phyloP scores from a whole-genome alignment of 1,140 invertebrate genomes.

The Stenopsyche tienmushanensis region DNA sequence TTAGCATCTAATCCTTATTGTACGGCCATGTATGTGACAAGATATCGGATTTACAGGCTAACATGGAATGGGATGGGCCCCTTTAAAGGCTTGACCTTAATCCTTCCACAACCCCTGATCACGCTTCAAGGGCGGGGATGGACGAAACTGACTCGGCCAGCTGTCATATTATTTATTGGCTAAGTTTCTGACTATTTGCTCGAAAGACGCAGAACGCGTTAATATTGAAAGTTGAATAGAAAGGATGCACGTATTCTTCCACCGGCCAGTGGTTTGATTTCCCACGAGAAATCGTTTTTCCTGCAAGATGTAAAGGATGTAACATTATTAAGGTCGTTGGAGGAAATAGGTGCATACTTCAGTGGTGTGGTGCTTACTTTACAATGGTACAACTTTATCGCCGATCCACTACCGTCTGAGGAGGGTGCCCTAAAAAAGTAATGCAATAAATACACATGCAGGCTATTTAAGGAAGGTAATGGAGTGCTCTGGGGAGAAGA shows the following conservation, averaged over 20 bases:
- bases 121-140: background rate
- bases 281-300: conserved; percentile 19
- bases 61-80: conserved; percentile 38
- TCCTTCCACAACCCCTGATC: conserved; percentile 3
- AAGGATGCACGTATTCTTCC: conserved; percentile 23
- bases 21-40: conserved; percentile 22
- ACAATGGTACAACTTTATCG: too few relatives aligned
- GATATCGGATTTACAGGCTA: conserved; percentile 33
- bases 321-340: too few relatives aligned
- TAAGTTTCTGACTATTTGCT: background rate
- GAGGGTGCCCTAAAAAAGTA: too few relatives aligned
- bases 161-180: conserved; percentile 29
- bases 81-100: conserved; percentile 34
- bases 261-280: conserved; percentile 24
- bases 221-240: conserved; percentile 33
- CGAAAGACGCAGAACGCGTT: conserved; percentile 10
- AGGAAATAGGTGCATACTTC: too few relatives aligned
- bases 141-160: conserved; percentile 4
- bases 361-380: too few relatives aligned
- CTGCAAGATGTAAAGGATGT: background rate
- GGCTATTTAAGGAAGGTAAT: too few relatives aligned
- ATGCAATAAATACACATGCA: too few relatives aligned
- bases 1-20: background rate
- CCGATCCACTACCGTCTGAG: too few relatives aligned
- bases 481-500: too few relatives aligned